Evolutionary conservation across 2,113 vertebrate species (phyloP).

Genomic region (Donacobius atricapilla): DNA sequence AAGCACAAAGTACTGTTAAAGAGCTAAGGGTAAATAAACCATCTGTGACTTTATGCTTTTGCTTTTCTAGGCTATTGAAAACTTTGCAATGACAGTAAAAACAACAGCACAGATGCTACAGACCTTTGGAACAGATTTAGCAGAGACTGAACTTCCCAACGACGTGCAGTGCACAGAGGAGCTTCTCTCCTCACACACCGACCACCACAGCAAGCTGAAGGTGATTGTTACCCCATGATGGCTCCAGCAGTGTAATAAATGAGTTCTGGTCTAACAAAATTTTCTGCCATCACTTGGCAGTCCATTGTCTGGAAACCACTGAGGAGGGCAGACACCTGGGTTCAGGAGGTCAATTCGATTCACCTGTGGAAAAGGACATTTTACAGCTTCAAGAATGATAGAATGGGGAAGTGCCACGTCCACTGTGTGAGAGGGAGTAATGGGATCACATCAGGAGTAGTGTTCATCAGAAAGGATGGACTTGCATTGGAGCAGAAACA

Average conservation of each 20-base stretch:
- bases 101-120: constrained; percentile 90
- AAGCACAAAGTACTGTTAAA: not conserved
- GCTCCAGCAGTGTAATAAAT: not conserved
- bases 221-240: constrained; percentile 54
- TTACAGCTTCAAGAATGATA: not conserved
- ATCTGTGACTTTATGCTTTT: not conserved
- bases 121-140: constrained; percentile 85
- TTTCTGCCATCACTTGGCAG: not conserved
- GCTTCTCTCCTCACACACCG: constrained; percentile 80
- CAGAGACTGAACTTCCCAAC: constrained; percentile 88
- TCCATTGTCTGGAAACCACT: not conserved
- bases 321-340: not conserved
- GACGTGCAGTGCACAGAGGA: constrained; percentile 87
- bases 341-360: not conserved
- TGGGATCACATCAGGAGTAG: not conserved
- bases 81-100: constrained; percentile 93
- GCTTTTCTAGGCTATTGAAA: constrained; percentile 87
- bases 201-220: constrained; percentile 84
- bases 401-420: not conserved
- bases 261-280: not conserved
- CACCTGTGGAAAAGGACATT: not conserved
- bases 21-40: not conserved
- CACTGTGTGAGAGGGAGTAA: not conserved
- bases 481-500: not conserved
- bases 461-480: not conserved